phyloP scores from a whole-genome alignment of 2,797 vertebrate species.

The Allobates femoralis region DNA sequence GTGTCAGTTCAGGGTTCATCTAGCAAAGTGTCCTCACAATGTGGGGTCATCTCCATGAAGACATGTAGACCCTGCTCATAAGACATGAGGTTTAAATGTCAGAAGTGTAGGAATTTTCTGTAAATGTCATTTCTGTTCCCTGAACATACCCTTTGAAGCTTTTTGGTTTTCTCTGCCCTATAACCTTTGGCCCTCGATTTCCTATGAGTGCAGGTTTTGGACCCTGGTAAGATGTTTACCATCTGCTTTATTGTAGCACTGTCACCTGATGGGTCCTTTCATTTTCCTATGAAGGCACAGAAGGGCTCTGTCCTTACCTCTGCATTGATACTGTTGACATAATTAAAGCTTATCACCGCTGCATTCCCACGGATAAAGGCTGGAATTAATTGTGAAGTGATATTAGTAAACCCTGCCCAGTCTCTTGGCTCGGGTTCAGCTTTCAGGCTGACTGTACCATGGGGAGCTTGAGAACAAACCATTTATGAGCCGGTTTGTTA shows the following conservation, averaged over 20 bases:
- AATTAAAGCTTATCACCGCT: constrained; percentile 29
- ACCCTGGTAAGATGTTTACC: background rate
- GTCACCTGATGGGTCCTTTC: background rate
- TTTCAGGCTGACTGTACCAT: constrained; percentile 6
- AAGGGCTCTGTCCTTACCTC: background rate
- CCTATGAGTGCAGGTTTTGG: background rate
- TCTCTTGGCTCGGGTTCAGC: constrained; percentile 15
- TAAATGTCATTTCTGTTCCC: background rate
- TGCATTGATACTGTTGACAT: background rate
- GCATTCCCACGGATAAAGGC: constrained; percentile 30
- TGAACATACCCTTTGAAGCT: background rate
- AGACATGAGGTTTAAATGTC: background rate
- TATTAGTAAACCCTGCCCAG: constrained; percentile 14
- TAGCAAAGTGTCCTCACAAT: background rate
- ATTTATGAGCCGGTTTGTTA: background rate
- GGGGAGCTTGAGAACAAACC: background rate
- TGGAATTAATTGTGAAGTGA: constrained; percentile 33
- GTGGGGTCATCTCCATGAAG: background rate
- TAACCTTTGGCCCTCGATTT: background rate
- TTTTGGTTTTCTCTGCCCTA: background rate
- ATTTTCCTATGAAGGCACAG: background rate
- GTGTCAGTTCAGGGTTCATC: background rate
- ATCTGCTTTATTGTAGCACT: background rate
- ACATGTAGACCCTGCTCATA: background rate
- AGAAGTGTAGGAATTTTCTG: too few relatives aligned